Conservation (phyloP, 1,140 invertebrate species). For the Musca vetustissima region DNA sequence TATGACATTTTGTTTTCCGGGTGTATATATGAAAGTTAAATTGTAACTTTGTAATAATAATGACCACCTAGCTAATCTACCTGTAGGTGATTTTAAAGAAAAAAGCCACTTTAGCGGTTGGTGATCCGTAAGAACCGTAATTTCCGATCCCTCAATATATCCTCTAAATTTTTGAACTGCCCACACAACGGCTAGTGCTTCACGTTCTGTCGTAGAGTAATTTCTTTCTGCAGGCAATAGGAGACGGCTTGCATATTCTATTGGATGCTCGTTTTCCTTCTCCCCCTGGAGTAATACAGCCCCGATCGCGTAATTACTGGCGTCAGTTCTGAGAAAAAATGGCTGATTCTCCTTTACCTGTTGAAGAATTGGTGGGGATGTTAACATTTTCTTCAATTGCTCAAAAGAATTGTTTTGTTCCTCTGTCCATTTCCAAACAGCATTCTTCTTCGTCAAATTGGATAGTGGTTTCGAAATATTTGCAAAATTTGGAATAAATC, state of each 20-base stretch:
- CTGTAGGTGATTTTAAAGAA: slow-evolving; percentile 52
- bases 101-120: slow-evolving; percentile 58
- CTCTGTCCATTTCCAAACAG: slow-evolving; percentile 36
- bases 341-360: slow-evolving; percentile 27
- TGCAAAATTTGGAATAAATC: slow-evolving; percentile 51
- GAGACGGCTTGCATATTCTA: slow-evolving; percentile 54
- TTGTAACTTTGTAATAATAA: slow-evolving; percentile 55
- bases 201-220: slow-evolving; percentile 56
- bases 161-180: slow-evolving; percentile 55
- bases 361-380: slow-evolving; percentile 35
- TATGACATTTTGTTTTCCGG: background rate
- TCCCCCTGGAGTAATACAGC: slow-evolving; percentile 39
- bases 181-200: slow-evolving; percentile 58
- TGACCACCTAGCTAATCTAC: slow-evolving; percentile 56
- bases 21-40: slow-evolving; percentile 7
- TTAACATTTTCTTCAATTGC: slow-evolving; percentile 31
- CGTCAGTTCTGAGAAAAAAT: slow-evolving; percentile 38
- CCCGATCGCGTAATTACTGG: slow-evolving; percentile 38
- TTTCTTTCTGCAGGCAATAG: slow-evolving; percentile 55
- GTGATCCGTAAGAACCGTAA: slow-evolving; percentile 58
- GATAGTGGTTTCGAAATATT: slow-evolving; percentile 49
- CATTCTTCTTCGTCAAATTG: slow-evolving; percentile 43
- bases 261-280: slow-evolving; percentile 26
- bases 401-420: slow-evolving; percentile 36
- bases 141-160: slow-evolving; percentile 48